Conservation (phyloP, 35 echinoderm and acorn worm genomes). For the Nesometra sesokonis region DNA sequence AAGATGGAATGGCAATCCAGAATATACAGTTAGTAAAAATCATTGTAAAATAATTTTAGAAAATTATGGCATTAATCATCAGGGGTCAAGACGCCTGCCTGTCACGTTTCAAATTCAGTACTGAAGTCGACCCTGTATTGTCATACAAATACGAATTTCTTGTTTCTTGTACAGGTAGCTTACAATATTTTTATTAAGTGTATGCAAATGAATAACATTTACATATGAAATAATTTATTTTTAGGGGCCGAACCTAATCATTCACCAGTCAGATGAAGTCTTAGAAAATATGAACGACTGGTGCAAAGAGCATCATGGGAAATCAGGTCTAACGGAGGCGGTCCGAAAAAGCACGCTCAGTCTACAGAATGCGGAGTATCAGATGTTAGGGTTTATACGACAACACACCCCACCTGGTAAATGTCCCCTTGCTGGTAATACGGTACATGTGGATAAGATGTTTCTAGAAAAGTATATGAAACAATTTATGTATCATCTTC, state of each 20-base stretch:
- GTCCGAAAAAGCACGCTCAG: constrained; percentile 62
- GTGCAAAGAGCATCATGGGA: constrained; percentile 75
- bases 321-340: constrained; percentile 70
- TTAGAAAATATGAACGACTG: constrained; percentile 80
- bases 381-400: constrained; percentile 80
- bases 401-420: constrained; percentile 60
- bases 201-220: no score
- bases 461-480: constrained; percentile 98
- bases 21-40: no score
- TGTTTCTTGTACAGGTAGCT: no score
- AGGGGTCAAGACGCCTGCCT: no score
- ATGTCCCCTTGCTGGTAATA: constrained; percentile 85
- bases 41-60: no score
- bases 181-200: no score
- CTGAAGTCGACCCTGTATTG: no score
- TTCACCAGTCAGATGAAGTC: constrained; percentile 77
- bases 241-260: constrained; percentile 87
- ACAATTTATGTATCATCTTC: constrained; percentile 69
- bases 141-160: no score
- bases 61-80: no score
- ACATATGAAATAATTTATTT: no score
- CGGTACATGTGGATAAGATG: constrained; percentile 68
- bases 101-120: no score
- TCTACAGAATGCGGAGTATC: constrained; percentile 79
- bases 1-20: no score